Percentiles rank a stretch among this genome's conserved stretches.
Conservation (phyloP, 2,888 invertebrate species). For the Leptopilina syphax region DNA sequence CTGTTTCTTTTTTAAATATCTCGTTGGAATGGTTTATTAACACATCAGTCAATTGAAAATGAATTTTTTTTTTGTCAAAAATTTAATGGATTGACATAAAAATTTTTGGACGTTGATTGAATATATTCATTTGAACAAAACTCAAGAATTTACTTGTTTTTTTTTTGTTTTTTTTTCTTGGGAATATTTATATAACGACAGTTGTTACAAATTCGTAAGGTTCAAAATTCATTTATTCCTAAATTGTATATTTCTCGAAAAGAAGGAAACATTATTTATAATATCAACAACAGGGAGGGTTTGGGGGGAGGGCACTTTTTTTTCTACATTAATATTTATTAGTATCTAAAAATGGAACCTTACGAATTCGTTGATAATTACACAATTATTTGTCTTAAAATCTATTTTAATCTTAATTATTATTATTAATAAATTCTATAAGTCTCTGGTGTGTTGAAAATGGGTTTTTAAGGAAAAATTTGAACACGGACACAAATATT, state of each 20-base stretch:
- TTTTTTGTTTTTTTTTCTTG: not conserved
- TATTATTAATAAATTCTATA: slow-evolving; percentile 17
- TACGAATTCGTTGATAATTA: slow-evolving; percentile 18
- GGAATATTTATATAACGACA: not conserved
- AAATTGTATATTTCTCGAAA: not conserved
- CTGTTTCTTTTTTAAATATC: not conserved
- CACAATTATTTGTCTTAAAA: slow-evolving; percentile 4
- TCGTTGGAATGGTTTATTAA: slow-evolving; percentile 14
- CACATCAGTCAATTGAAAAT: slow-evolving; percentile 18
- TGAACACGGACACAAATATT: slow-evolving; percentile 34
- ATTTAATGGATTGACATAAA: not conserved
- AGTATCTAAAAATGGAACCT: slow-evolving; percentile 9
- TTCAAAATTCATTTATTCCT: not conserved
- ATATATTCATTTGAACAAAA: not conserved
- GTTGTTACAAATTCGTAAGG: slow-evolving; percentile 16
- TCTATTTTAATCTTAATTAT: slow-evolving; percentile 24
- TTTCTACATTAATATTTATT: not conserved
- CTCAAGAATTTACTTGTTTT: not conserved
- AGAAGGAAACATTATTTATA: not conserved
- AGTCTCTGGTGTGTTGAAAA: slow-evolving; percentile 31
- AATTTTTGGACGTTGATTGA: not conserved
- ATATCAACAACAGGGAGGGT: not conserved
- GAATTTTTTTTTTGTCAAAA: not conserved
- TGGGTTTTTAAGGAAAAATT: not conserved
- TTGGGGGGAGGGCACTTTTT: not conserved